phyloP scores from a whole-genome alignment of 1,140 invertebrate species.

The Drosophila micromelanica region DNA sequence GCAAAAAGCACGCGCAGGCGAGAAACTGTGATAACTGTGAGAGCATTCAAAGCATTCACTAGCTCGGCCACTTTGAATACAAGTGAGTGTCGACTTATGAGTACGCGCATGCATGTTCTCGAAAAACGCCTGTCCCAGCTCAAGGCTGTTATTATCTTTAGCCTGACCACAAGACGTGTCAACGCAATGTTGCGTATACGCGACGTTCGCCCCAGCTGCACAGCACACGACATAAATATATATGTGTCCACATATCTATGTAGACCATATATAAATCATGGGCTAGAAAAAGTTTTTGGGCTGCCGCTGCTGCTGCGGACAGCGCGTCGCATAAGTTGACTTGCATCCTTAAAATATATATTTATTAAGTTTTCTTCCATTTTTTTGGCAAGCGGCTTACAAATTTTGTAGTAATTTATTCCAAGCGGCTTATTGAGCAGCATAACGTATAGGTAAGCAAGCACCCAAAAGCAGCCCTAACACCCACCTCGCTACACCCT shows the following conservation, averaged over 20 bases:
- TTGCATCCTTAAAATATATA: slow-evolving; percentile 40
- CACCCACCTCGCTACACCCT: background rate
- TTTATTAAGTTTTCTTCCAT: background rate
- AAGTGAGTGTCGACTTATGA: slow-evolving; percentile 35
- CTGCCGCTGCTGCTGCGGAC: slow-evolving; percentile 35
- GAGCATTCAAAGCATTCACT: slow-evolving; percentile 10
- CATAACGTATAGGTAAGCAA: slow-evolving; percentile 22
- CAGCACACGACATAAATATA: background rate
- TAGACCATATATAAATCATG: slow-evolving; percentile 66
- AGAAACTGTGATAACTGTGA: slow-evolving; percentile 49
- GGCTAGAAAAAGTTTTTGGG: slow-evolving; percentile 37
- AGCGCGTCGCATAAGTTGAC: slow-evolving; percentile 35
- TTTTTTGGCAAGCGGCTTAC: slow-evolving; percentile 60
- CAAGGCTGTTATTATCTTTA: slow-evolving; percentile 68
- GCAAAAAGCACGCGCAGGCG: slow-evolving; percentile 39
- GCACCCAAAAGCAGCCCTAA: slow-evolving; percentile 1
- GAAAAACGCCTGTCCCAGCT: slow-evolving; percentile 26
- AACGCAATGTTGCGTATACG: slow-evolving; percentile 54
- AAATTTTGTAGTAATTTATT: slow-evolving; percentile 56
- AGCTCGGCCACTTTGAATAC: slow-evolving; percentile 43
- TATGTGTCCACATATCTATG: background rate
- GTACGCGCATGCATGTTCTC: background rate
- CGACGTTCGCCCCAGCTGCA: slow-evolving; percentile 29
- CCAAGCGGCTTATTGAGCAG: slow-evolving; percentile 67
- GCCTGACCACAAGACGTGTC: slow-evolving; percentile 75